These are phyloP conservation scores for Apogon talboti DNA, from an alignment of 2,797 vertebrate genomes.

Conservation along the genomic window DNA sequence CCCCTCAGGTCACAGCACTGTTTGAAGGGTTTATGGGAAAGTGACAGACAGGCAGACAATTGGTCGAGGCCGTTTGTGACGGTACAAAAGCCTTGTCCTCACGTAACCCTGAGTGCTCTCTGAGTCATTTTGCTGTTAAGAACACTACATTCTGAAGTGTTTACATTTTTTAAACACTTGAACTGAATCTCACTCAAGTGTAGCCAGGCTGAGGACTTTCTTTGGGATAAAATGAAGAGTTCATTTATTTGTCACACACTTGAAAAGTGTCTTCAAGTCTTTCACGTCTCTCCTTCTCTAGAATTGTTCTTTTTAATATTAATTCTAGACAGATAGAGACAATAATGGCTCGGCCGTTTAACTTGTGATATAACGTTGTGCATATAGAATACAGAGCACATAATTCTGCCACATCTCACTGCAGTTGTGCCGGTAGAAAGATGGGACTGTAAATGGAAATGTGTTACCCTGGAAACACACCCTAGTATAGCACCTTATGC, in stretches of 20 bases:
- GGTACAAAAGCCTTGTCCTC: conserved; percentile 35
- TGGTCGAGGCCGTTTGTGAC: conserved; percentile 33
- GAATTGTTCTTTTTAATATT: background rate
- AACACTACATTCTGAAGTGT: background rate
- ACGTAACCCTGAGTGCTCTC: conserved; percentile 7
- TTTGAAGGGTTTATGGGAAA: conserved; percentile 41
- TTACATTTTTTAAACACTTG: conserved; percentile 1
- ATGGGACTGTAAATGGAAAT: conserved; percentile 23
- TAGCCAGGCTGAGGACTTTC: background rate
- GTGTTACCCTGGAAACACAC: conserved; percentile 30
- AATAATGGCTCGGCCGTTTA: background rate
- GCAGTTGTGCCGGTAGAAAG: conserved; percentile 7
- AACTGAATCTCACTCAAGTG: background rate
- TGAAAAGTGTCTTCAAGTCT: background rate
- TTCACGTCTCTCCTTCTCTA: background rate
- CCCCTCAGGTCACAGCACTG: conserved; percentile 32
- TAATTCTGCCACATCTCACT: background rate
- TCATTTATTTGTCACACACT: background rate
- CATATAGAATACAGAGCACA: conserved; percentile 6
- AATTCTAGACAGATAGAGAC: background rate
- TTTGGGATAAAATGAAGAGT: background rate
- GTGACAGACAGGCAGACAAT: conserved; percentile 40
- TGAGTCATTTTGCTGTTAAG: background rate
- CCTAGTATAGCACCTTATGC: background rate
- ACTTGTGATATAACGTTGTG: conserved; percentile 14